These are phyloP conservation scores for Calameuta idolon DNA, from an alignment of 2,888 invertebrate species.

Conservation along the genomic window DNA sequence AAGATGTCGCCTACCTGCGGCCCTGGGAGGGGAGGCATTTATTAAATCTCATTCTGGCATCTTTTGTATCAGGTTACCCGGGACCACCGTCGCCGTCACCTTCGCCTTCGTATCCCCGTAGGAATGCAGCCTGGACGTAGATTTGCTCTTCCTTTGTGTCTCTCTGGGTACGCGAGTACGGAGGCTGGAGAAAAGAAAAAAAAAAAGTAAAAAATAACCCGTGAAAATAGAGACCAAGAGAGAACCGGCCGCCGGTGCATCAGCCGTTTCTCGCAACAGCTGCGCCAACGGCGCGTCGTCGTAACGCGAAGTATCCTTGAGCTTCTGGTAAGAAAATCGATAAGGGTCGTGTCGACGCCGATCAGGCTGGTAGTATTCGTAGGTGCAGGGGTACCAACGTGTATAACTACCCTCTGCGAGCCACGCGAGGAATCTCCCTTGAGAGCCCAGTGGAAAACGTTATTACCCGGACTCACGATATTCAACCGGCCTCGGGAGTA, in stretches of 20 bases:
- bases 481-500: neutral
- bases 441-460: neutral
- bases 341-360: neutral
- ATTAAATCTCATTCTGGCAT: constrained; percentile 60
- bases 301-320: neutral
- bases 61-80: constrained; percentile 50
- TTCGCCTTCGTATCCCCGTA: neutral
- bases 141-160: constrained; percentile 18
- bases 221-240: neutral
- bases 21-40: constrained; percentile 41
- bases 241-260: neutral
- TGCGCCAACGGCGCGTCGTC: constrained; percentile 1
- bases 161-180: neutral
- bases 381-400: neutral
- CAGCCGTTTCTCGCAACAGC: neutral
- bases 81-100: constrained; percentile 1
- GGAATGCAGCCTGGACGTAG: neutral
- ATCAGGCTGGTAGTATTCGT: neutral
- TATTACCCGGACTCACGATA: neutral
- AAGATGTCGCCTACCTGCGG: constrained; percentile 50
- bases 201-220: neutral
- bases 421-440: neutral
- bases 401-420: neutral
- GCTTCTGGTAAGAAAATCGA: neutral
- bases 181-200: neutral